Base-by-base conservation (phyloP, 2,888 invertebrate species). In the Exephanes ischioxanthus region DNA sequence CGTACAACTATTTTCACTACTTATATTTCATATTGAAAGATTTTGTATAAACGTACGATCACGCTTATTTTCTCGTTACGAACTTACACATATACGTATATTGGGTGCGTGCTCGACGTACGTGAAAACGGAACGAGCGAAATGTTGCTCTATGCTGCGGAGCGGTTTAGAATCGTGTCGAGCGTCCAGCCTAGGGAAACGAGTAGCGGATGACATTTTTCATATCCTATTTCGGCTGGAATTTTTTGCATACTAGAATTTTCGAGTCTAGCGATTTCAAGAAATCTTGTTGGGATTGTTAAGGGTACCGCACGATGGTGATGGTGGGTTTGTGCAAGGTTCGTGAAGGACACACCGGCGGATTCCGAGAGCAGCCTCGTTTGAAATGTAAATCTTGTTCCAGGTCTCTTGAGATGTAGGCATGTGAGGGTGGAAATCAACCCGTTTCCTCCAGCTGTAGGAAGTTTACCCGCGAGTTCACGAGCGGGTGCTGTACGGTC, bases 281-380 rank as follows among this genome's bases (percentile, higher is more conserved):
- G 76, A 70, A 70, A 82, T 63, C 63, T 76, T 33, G 76, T 68
- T 70, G 5, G 70, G 51, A 63, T 81, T 63, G 81, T 61, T 75
- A 19, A 22, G 22, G 11, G 19, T 26, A 51, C 26, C 19, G 48
- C 19, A 45, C 16, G 45, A 45, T 7, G 45, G 22, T 19, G 14
- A 22, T 14, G 22, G 22, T 26, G 68, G 16, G 4, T 14, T 26
- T 58, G 4, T 58, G 22, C 58, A 58, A 58, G 14, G 26, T 58
- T 58, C 11, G 19, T 14, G 11, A 22, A 58, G 26, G 58, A 14
- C 22, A n/a, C 14, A 26, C 45, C 4, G 26, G 26, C 1, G 22
- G 5, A 58, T 33, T 71, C 63, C n/a, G 33, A 66, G 66, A 37
- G 22, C 9, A 45, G 66, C 55, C 26, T 45, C 4, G n/a, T 26